Evolutionary conservation across 1,140 invertebrate genomes (phyloP), one percentile per base, ranked within the genome.

Genomic region (Nomia melanderi): DNA sequence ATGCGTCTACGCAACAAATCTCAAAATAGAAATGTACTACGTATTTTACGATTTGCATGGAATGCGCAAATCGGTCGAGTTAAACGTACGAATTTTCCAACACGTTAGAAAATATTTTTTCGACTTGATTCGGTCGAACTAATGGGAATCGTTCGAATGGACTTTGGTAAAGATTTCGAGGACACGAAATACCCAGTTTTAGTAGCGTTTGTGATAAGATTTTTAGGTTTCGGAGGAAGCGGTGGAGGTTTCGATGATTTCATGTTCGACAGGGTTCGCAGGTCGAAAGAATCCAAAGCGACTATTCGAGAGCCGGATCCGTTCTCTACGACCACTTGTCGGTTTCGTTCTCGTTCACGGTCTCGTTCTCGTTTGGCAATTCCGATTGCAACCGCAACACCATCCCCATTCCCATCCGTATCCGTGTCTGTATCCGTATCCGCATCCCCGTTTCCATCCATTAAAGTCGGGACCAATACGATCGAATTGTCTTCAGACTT

Each of bases 201-300:
- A 70, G 85, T 77, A 67, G 81, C 82, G 65, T 73, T 86, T 20
- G 86, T 84, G 47, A 87, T 69, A 31, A 91, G 81, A 84, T 88
- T 90, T 83, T 91, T 93, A 39, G 92, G 91, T 80, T 93, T 93
- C 11, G 92, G 92, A 33, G 91, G 92, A 57, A 92, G 80, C 0
- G 92, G 92, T 2, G 83, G 92, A 23, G 92, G 92, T 77, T 92
- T 92, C 23, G 87, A 86, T 39, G 88, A 79, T 81, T 91, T 92
- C 0, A 87, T 77, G 0, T 12, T 17, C 14, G 88, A 85, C 14
- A 69, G 50, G 0, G 64, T 11, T 41, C 39, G 41, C 31, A 63
- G 27, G 81, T 71, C 59, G 69, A 79, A 81, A 8, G 79, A 73
- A 50, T 62, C 76, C 71, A 67, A 36, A 70, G 11, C 74, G 7